Base-by-base conservation (phyloP, 2,888 invertebrate species). In the Lutraria lutraria region DNA sequence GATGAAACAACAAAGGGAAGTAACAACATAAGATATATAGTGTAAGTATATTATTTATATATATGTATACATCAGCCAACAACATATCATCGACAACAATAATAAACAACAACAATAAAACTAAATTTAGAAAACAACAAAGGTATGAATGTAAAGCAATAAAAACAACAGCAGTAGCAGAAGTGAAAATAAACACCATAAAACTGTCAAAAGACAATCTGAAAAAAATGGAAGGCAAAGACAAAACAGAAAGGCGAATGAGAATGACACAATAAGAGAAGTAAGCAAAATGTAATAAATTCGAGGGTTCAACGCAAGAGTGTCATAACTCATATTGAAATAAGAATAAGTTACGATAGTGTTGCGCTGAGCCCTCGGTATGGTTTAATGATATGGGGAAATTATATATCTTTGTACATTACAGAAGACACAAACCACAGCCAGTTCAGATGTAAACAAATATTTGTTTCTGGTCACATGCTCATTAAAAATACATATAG, bases 141-240 rank as follows among this genome's bases (percentile, higher is more conserved):
- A 43, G 43, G 43, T 63, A 21, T 63, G n/a, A 63, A 63, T 16
- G 63, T 63, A 63, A n/a, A 63, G 12, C 6, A 2, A 63, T 10
- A 63, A 63, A 63, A 63, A 63, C 63, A n/a, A 21, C 63, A n/a
- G 63, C 63, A 63, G n/a, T 8, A 63, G 63, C n/a, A n/a, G 43
- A 4, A 43, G n/a, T 3, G n/a, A 63, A 12, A 63, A n/a, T 3
- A 19, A n/a, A n/a, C n/a, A 21, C 63, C 12, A 63, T n/a, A 63
- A 63, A 63, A n/a, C 3, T 63, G 63, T 63, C 43, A 63, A 19
- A 0, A 63, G 63, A n/a, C 19, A 63, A 16, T 63, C 0, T n/a
- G n/a, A 19, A 63, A 63, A 63, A 63, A n/a, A n/a, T 63, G n/a
- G n/a, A 10, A 63, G 63, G n/a, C n/a, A 63, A 19, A 0, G n/a